These are phyloP conservation scores for Bagarius yarrelli DNA, from an alignment of 2,113 vertebrate genomes.

Conservation along the genomic window DNA sequence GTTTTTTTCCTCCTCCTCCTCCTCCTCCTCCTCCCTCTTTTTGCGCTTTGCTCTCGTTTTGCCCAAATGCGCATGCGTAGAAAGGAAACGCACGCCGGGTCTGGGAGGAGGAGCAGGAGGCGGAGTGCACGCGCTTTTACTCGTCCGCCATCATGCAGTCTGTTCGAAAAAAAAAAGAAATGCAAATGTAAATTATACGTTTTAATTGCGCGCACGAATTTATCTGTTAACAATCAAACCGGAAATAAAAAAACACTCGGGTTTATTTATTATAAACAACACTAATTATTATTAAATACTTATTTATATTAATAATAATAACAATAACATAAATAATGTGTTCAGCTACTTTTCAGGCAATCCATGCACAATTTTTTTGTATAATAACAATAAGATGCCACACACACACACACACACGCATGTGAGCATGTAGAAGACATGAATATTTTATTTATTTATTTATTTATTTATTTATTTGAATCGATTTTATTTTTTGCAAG, in stretches of 20 bases:
- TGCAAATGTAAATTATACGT: background rate
- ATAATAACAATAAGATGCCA: background rate
- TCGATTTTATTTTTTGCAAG: background rate
- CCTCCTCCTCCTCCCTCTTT: background rate
- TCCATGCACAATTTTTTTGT: background rate
- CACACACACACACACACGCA: background rate
- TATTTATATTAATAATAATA: too few relatives aligned
- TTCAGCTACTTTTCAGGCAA: background rate
- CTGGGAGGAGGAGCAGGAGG: background rate
- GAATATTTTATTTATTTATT: background rate
- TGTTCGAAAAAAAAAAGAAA: background rate
- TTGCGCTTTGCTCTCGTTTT: conserved; percentile 1
- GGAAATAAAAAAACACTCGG: background rate
- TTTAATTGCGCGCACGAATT: background rate
- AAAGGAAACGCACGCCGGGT: background rate
- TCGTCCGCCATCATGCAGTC: conserved; percentile 14
- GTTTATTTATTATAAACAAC: too few relatives aligned
- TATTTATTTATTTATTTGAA: background rate
- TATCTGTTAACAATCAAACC: background rate
- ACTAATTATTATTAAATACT: too few relatives aligned
- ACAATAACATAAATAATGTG: background rate
- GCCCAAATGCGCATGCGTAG: background rate
- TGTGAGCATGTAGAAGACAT: background rate
- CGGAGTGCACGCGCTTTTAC: conserved; percentile 3
- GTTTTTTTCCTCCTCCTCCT: background rate